Percentiles rank a stretch among this genome's conserved stretches.
Conservation (phyloP, 2,797 vertebrate species). For the Ceyx erithaca region DNA sequence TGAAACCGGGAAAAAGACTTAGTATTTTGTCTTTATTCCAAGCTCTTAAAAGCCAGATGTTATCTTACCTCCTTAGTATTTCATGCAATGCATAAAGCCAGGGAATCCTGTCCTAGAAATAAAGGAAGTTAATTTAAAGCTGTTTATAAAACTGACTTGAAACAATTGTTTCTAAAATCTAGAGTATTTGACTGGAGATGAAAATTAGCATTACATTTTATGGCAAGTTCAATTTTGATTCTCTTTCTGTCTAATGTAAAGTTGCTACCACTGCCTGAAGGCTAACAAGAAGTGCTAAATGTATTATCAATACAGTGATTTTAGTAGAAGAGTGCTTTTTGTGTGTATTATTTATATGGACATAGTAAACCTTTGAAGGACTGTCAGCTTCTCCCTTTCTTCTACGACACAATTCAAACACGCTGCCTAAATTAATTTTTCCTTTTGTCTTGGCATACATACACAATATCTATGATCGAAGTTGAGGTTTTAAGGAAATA, state of each 20-base stretch:
- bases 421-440: not conserved
- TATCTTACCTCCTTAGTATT: slow-evolving; percentile 84
- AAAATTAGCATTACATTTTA: not conserved
- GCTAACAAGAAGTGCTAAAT: not conserved
- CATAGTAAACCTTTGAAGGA: not conserved
- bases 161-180: not conserved
- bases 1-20: not conserved
- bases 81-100: slow-evolving; percentile 89
- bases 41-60: not conserved
- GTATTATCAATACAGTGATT: not conserved
- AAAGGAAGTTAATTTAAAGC: slow-evolving; percentile 25
- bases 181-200: not conserved
- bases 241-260: not conserved
- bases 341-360: not conserved
- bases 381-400: not conserved
- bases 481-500: not conserved
- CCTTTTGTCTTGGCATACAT: not conserved
- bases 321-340: not conserved
- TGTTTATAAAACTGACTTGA: not conserved
- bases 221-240: not conserved
- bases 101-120: slow-evolving; percentile 87
- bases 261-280: not conserved
- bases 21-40: not conserved
- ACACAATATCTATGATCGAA: not conserved
- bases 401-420: not conserved